These are phyloP conservation scores for Conchocele bisecta DNA, from an alignment of 2,888 invertebrate genomes.

Conservation along the genomic window DNA sequence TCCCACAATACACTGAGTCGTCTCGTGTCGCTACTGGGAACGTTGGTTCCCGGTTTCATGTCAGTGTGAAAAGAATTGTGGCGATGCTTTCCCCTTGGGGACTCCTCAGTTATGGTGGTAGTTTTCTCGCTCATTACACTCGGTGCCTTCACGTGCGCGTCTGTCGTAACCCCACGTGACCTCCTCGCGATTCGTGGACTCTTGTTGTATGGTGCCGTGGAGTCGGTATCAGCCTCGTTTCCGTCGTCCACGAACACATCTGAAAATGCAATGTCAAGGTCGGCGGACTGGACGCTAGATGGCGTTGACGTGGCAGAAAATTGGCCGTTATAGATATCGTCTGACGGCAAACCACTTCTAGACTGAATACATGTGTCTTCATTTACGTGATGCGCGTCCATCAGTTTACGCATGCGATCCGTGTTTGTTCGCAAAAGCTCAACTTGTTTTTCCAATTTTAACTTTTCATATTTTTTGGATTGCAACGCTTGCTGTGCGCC, in stretches of 20 bases:
- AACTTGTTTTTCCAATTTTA: conserved; percentile 65
- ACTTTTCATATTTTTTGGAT: conserved; percentile 59
- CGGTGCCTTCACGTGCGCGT: too few species aligned
- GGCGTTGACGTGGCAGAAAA: conserved; percentile 16
- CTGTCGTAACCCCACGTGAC: too few species aligned
- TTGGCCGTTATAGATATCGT: conserved; percentile 19
- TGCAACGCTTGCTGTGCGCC: conserved; percentile 55
- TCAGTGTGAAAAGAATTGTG: too few species aligned
- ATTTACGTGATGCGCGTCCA: conserved; percentile 60
- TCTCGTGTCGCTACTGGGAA: too few species aligned
- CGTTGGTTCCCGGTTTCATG: too few species aligned
- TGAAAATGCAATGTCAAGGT: too few species aligned
- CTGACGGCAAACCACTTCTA: background rate
- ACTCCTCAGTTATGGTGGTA: too few species aligned
- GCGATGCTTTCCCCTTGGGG: too few species aligned
- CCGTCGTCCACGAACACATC: conserved; percentile 23
- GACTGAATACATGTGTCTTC: conserved; percentile 19
- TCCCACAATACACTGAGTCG: too few species aligned
- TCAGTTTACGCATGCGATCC: conserved; percentile 63
- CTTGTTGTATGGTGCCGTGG: conserved; percentile 6
- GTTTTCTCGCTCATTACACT: too few species aligned
- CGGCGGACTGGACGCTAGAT: conserved; percentile 8
- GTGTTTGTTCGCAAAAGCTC: conserved; percentile 67
- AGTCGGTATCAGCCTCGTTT: conserved; percentile 52
- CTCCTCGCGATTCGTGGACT: too few species aligned